Percentiles rank a stretch among this genome's conserved stretches.
These are phyloP conservation scores for Syrmaticus mikado DNA, from an alignment of 2,113 vertebrate genomes.

Conservation along the genomic window DNA sequence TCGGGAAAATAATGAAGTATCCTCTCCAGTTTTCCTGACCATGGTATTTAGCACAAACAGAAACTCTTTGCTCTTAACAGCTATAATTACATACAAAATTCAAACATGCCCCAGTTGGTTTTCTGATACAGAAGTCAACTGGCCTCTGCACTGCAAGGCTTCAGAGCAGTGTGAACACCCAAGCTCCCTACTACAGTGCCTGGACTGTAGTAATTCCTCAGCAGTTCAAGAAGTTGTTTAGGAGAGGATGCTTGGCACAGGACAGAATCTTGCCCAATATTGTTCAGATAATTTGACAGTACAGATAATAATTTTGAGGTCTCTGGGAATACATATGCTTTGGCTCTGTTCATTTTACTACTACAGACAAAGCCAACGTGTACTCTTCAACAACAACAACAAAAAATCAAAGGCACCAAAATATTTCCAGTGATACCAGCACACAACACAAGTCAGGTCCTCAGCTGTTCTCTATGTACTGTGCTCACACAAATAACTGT, in stretches of 20 bases:
- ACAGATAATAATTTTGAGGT: background rate
- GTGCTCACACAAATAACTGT: background rate
- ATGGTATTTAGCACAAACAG: background rate
- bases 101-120: background rate
- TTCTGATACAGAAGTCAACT: background rate
- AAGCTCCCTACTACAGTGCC: background rate
- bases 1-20: background rate
- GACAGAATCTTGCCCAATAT: background rate
- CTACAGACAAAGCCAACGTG: background rate
- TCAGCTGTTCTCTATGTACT: fast-evolving
- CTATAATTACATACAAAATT: background rate
- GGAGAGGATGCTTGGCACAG: background rate
- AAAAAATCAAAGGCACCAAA: background rate
- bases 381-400: background rate
- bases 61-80: background rate
- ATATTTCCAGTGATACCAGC: background rate
- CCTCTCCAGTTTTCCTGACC: background rate
- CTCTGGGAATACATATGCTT: background rate
- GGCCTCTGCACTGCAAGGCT: background rate
- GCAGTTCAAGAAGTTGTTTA: background rate
- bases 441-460: background rate
- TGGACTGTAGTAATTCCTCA: fast-evolving
- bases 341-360: background rate
- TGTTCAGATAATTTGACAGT: background rate
- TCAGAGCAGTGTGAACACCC: background rate